These are phyloP conservation scores for Coranthus polyacanthus DNA, from an alignment of 2,797 vertebrate species.

Conservation along the genomic window DNA sequence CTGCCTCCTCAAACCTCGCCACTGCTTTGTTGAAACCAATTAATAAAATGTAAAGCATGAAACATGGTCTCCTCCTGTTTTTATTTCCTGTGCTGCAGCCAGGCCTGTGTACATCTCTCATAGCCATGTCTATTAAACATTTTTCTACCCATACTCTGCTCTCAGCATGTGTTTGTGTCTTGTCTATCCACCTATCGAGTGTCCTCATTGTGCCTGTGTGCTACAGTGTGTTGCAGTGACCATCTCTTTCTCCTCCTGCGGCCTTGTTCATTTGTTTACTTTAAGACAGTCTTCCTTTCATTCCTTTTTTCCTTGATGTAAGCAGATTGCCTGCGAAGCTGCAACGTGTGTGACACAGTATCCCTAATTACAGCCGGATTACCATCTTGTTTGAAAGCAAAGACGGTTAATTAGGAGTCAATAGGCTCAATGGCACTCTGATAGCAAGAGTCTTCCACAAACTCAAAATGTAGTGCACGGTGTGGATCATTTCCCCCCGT, in stretches of 20 bases:
- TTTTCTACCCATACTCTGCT: conserved; percentile 55
- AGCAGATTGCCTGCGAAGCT: conserved; percentile 53
- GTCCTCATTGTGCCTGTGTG: conserved; percentile 66
- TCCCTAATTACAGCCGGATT: conserved; percentile 79
- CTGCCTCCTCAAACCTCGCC: conserved; percentile 11
- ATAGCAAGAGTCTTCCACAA: conserved; percentile 51
- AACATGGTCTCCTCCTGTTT: conserved; percentile 61
- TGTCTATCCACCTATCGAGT: conserved; percentile 56
- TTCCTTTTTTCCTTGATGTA: conserved; percentile 45
- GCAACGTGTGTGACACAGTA: conserved; percentile 60
- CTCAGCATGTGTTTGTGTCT: conserved; percentile 70
- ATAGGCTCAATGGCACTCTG: conserved; percentile 60
- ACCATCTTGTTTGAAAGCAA: conserved; percentile 76
- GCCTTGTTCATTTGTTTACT: conserved; percentile 72
- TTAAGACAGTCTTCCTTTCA: conserved; percentile 39
- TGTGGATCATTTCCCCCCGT: conserved; percentile 47
- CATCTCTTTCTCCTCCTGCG: conserved; percentile 42
- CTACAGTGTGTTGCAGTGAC: conserved; percentile 44
- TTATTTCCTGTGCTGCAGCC: conserved; percentile 59
- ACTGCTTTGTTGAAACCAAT: conserved; percentile 51
- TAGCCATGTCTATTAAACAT: conserved; percentile 67
- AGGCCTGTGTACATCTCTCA: conserved; percentile 57
- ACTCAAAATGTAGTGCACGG: conserved; percentile 32
- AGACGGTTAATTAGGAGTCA: conserved; percentile 77
- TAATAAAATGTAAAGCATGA: conserved; percentile 75